Base-by-base conservation (phyloP, 2,797 vertebrate genomes). In the Ctenochaetus hawaiiensis region DNA sequence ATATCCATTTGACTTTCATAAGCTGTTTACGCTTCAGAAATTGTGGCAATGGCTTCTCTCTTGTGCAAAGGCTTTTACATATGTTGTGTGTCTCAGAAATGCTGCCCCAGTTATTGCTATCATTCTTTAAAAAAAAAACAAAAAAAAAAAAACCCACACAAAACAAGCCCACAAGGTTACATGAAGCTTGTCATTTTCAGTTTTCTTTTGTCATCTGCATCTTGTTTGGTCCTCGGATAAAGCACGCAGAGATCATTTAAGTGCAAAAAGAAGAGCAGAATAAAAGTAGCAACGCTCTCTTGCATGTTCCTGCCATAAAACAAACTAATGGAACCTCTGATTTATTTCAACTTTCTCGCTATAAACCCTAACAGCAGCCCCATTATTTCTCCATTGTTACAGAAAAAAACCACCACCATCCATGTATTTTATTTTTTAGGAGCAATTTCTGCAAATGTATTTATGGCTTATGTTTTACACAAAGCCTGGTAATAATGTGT, bases 1-100 rank as follows among this genome's bases (percentile, higher is more conserved):
- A 94, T 87, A 94, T 94, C 92, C 92, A 95, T 95, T 95, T 95
- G 95, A 96, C 94, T 95, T 96, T 96, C 95, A 96, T 94, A 95
- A 95, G 92, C 91, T 95, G 94, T 94, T 94, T 95, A 95, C 93
- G 92, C 94, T 95, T 95, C 94, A 95, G 93, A 94, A 94, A 93
- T 92, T 92, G 94, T 92, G 89, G 83, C 92, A 89, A 92, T 90
- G 93, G 93, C 91, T 92, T 89, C 91, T 93, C 92, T 94, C 91
- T 92, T 91, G 92, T 91, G 91, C 90, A 90, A 89, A 92, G 89
- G 89, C 91, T 92, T 94, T 94, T 95, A 95, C 94, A 95, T 94
- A 94, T 95, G 93, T 95, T 95, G 90, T 91, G 89, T 86, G 87
- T 91, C 92, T 93, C 87, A 70, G 87, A 93, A 92, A 89, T 84